Evolutionary conservation across 2,888 invertebrate genomes (phyloP), one percentile per base, ranked within the genome.

Genomic region (Dasysyrphus albostriatus): DNA sequence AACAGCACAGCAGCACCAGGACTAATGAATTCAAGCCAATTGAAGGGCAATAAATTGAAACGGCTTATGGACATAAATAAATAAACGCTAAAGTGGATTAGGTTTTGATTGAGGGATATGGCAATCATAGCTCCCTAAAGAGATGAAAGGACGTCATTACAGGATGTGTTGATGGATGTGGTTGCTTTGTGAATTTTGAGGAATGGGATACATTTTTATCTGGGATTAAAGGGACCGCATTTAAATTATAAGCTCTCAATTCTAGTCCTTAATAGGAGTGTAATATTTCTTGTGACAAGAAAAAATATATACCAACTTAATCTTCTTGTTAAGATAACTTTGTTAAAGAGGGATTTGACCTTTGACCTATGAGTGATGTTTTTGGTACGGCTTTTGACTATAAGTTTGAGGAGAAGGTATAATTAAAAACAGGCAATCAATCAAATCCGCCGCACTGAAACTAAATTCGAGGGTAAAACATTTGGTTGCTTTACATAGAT

Each of bases 31-130:
- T 65, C 32, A 65, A 44, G n/a, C n/a, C 63, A 29, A 63, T 44
- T 63, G 63, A 24, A 10, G 12, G 19, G 63, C 44, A 67, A 51
- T 69, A 37, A 69, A 69, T 44, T 32, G 29, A 65, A 49, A 3
- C 32, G 8, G 29, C 47, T 32, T 44, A 63, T 42, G 63, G 10
- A n/a, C 44, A 63, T n/a, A 29, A n/a, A 63, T 44, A 39, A 12
- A 61, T 29, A 47, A 47, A 32, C n/a, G 47, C 0, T 10, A 14
- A 16, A 65, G 47, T 65, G 65, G 47, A 65, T 65, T 44, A 47
- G 16, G 16, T 32, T 47, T 24, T 16, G 10, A 65, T 65, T 65
- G 47, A 65, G 24, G 32, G 44, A 16, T 65, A 61, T 14, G 61
- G 42, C 58, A 58, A 58, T 58, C 58, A 56, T 56, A 61, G 24